A percentile compares a stretch with the other conserved stretches of the same genome.
These are phyloP conservation scores for Tapirus indicus DNA, from an alignment of 2,797 vertebrate species.

Conservation along the genomic window DNA sequence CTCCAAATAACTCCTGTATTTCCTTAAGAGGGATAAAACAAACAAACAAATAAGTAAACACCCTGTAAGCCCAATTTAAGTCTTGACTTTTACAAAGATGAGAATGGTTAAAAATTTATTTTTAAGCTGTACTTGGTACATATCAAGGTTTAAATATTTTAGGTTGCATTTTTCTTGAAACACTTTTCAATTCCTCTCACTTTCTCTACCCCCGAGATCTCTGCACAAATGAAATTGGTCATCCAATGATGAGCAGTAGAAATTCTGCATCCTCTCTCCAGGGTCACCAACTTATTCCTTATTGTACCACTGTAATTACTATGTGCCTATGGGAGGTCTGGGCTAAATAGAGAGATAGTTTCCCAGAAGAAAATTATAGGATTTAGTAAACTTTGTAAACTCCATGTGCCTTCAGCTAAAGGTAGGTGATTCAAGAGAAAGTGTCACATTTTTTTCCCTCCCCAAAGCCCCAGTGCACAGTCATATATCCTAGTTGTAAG, in stretches of 20 bases:
- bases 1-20: not conserved
- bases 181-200: not conserved
- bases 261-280: not conserved
- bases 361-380: not conserved
- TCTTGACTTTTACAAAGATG: not conserved
- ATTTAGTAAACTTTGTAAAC: slow-evolving; percentile 30
- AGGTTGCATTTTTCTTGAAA: not conserved
- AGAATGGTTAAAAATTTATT: not conserved
- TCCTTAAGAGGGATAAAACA: not conserved
- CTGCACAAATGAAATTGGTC: not conserved
- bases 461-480: too few species aligned
- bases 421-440: not conserved
- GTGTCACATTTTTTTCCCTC: not conserved
- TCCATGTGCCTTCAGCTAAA: not conserved
- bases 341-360: not conserved
- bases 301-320: not conserved
- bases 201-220: not conserved
- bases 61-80: not conserved
- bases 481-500: too few species aligned
- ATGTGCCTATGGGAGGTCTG: not conserved
- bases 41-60: not conserved
- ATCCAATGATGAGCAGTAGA: not conserved
- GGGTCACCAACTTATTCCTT: not conserved
- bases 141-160: not conserved
- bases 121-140: not conserved